Conservation (phyloP, 2,113 vertebrate species). For the Lepidiolamprologus cunningtoni region DNA sequence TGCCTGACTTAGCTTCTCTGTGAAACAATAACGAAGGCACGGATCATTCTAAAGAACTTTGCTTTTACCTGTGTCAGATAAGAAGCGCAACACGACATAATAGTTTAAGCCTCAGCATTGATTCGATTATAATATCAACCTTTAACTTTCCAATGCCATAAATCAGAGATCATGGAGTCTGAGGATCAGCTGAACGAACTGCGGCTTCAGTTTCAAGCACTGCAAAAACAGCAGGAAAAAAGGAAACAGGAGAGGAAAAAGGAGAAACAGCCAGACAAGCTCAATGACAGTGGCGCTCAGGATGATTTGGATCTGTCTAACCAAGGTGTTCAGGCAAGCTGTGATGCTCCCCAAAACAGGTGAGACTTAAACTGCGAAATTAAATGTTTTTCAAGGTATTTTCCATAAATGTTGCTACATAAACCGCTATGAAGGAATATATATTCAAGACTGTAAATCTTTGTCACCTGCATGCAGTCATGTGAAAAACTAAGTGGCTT, state of each 20-base stretch:
- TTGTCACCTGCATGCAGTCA: neutral
- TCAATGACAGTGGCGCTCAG: neutral
- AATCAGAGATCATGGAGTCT: slow-evolving; percentile 30
- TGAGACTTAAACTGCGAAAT: slow-evolving; percentile 22
- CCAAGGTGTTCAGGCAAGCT: slow-evolving; percentile 4
- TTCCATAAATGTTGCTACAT: neutral
- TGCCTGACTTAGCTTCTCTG: neutral
- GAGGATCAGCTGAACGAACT: slow-evolving; percentile 55
- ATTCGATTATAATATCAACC: neutral
- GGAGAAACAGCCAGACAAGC: slow-evolving; percentile 41
- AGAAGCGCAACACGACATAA: neutral
- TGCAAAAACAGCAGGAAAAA: slow-evolving; percentile 82
- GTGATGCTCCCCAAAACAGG: slow-evolving; percentile 55
- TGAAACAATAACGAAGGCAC: neutral
- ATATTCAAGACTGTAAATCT: neutral
- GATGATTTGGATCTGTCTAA: slow-evolving; percentile 62
- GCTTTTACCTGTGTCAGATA: neutral
- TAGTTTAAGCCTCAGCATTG: neutral
- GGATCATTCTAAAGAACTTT: neutral
- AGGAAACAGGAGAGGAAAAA: slow-evolving; percentile 67
- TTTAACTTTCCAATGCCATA: neutral
- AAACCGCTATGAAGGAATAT: neutral
- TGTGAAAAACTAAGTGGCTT: neutral
- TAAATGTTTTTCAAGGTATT: neutral
- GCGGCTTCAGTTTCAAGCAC: slow-evolving; percentile 78